A percentile compares a stretch with the other conserved stretches of the same genome.
Evolutionary conservation across 2,113 vertebrate species (phyloP).

Genomic region (Patagioenas fasciata): DNA sequence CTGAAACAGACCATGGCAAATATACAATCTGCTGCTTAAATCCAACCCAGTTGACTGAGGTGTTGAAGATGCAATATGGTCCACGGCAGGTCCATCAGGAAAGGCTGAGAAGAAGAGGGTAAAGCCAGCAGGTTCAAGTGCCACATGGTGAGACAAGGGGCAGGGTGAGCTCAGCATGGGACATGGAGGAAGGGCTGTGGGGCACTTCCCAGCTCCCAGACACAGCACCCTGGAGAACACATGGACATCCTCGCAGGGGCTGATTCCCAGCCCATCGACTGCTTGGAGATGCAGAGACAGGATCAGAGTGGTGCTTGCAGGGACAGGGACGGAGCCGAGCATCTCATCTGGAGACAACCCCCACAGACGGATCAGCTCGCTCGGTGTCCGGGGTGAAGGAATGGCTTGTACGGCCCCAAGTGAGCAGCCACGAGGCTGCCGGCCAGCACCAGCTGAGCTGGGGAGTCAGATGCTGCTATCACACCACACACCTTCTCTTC

Average conservation of each 20-base stretch:
- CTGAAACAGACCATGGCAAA: neutral
- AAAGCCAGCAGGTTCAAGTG: neutral
- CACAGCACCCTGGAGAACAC: neutral
- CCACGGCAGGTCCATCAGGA: neutral
- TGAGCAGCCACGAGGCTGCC: neutral
- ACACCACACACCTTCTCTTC: constrained; percentile 6
- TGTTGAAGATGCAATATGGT: neutral
- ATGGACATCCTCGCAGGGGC: neutral
- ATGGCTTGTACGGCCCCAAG: accelerated
- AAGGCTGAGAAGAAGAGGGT: neutral
- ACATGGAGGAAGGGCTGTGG: neutral
- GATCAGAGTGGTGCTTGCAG: neutral
- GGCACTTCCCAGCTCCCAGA: neutral
- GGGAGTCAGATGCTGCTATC: neutral
- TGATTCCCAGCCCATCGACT: accelerated
- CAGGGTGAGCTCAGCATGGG: neutral
- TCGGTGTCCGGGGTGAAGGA: neutral
- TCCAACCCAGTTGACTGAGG: neutral
- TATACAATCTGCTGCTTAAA: neutral
- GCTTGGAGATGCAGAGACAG: neutral
- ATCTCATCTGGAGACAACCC: neutral
- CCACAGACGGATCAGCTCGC: accelerated
- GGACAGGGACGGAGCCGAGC: neutral
- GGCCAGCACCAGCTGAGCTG: neutral
- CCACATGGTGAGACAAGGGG: accelerated